Conservation (phyloP, 2,113 vertebrate species). For the Sorex araneus region DNA sequence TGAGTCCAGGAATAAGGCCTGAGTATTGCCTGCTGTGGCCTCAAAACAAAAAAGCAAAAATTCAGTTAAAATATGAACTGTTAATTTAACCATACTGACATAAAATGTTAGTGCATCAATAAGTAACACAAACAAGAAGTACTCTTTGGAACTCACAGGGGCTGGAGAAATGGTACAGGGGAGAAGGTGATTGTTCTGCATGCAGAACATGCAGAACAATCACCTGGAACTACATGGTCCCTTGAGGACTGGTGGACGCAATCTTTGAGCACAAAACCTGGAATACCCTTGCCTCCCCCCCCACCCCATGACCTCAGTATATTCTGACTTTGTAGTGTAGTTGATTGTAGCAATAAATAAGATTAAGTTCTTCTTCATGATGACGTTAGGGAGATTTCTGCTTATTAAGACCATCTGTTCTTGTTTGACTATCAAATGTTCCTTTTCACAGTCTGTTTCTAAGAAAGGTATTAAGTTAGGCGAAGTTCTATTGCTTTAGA, state of each 20-base stretch:
- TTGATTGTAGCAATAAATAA: not conserved
- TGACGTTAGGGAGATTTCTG: not conserved
- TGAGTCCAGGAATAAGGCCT: too few relatives aligned
- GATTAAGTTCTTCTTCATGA: not conserved
- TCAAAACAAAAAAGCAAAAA: too few relatives aligned
- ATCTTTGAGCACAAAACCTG: too few relatives aligned
- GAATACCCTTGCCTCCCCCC: too few relatives aligned
- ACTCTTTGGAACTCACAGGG: not conserved
- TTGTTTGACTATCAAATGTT: not conserved
- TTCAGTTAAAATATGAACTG: too few relatives aligned
- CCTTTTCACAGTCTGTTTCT: constrained; percentile 22
- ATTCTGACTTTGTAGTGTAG: not conserved
- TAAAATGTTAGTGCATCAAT: not conserved
- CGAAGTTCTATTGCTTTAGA: not conserved
- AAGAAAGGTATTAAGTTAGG: not conserved
- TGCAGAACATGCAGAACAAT: too few relatives aligned
- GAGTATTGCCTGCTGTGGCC: too few relatives aligned
- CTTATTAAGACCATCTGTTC: not conserved
- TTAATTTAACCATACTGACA: not conserved
- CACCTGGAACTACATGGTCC: too few relatives aligned
- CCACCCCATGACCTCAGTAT: not conserved
- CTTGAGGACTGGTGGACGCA: too few relatives aligned
- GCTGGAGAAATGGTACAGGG: too few relatives aligned
- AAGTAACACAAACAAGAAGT: not conserved
- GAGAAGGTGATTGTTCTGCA: too few relatives aligned